Percentiles rank a stretch among this genome's conserved stretches.
phyloP scores from a whole-genome alignment of 2,888 invertebrate genomes.

The Mythimna vitellina region DNA sequence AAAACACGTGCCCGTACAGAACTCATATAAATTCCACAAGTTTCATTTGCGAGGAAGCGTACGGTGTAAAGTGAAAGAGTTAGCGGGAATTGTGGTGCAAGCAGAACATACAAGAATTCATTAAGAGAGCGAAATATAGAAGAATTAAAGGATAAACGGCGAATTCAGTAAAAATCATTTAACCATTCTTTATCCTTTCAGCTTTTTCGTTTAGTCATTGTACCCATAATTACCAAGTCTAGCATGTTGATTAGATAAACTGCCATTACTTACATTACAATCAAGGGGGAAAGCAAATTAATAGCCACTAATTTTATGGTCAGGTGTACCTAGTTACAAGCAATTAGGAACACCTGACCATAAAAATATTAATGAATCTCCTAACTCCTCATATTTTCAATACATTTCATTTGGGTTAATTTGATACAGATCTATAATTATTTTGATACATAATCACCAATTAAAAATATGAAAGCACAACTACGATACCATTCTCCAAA shows the following conservation, averaged over 20 bases:
- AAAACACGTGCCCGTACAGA: constrained; percentile 80
- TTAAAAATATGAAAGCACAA: constrained; percentile 6
- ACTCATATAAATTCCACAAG: constrained; percentile 84
- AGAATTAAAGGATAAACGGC: too few relatives aligned
- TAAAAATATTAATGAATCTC: constrained; percentile 14
- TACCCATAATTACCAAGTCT: background rate
- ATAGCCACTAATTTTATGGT: background rate
- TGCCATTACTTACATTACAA: background rate
- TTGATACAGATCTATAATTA: constrained; percentile 23
- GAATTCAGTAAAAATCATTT: too few relatives aligned
- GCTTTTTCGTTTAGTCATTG: background rate
- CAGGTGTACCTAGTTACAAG: too few relatives aligned
- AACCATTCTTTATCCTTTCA: too few relatives aligned
- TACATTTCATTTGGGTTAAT: constrained; percentile 1
- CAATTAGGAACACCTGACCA: background rate
- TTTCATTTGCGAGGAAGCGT: constrained; percentile 77
- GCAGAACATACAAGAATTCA: background rate
- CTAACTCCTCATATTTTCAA: background rate
- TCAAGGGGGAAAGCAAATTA: background rate
- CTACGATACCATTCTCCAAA: constrained; percentile 19
- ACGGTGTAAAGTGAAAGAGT: constrained; percentile 60
- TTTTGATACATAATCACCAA: background rate
- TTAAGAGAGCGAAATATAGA: too few relatives aligned
- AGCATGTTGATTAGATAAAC: constrained; percentile 5
- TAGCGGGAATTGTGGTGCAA: background rate